Evolutionary conservation across 2,113 vertebrate species (phyloP), one percentile per base, ranked within the genome.

Genomic region (Acrocephalus arundinaceus): DNA sequence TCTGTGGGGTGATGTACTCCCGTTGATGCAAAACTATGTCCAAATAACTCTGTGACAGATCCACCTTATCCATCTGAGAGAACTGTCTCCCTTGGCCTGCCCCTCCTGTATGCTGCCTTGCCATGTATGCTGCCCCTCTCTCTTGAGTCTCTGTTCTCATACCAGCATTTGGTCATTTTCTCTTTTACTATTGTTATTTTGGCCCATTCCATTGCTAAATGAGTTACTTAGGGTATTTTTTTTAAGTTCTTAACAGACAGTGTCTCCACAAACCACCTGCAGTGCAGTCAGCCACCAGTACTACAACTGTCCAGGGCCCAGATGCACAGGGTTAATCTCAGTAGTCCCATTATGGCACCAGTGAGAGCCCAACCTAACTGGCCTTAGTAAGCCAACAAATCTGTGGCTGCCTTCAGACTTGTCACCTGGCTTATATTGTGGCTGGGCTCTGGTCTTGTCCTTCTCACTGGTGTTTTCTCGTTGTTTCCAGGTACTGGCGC

Each of bases 401-500:
- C 33, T 41, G 37, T 3, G 2, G 10, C 67, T 35, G 43, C 46
- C 22, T 84, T 81, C 59, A 21, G 45, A n/a, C 39, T 57, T 23
- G 7, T 49, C 23, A 24, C 22, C 41, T 66, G 45, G 33, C 19
- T 74, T 75, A 2, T 43, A 10, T 27, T 7, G 2, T 49, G 2
- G 2, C 22, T 46, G 31, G 33, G 25, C 51, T 10, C 15, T 58
- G 63, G 13, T 61, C 76, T 66, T 80, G 43, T 45, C 45, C 28
- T 12, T 4, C 65, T 57, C 41, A 74, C 54, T 90, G 75, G 31
- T 54, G 31, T 87, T 65, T 70, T 84, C 49, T 91, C 75, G 76
- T 48, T 90, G 2, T 94, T 80, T 75, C 13, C 95, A 99, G 99
- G 99, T 99, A 98, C 94, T 98, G 97, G 99, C 98, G 99, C 74